These are phyloP conservation scores for Crocidura indochinensis DNA, from an alignment of 2,797 vertebrate genomes.

Conservation along the genomic window DNA sequence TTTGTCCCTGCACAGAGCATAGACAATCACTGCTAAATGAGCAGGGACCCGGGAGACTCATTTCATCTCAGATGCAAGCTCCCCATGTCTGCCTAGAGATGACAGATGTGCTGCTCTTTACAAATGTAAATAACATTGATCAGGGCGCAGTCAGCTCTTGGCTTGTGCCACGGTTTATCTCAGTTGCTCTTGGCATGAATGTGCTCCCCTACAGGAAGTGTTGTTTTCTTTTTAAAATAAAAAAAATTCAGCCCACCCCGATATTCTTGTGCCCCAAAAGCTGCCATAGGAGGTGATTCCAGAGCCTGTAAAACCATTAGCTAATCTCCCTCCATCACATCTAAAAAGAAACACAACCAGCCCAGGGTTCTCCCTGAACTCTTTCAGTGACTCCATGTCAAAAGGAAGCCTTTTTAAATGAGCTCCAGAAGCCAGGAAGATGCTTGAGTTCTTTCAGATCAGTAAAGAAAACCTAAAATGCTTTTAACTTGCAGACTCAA, in stretches of 20 bases:
- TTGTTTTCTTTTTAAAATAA: background rate
- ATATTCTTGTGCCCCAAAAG: slow-evolving; percentile 40
- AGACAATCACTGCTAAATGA: background rate
- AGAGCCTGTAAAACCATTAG: background rate
- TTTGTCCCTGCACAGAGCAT: slow-evolving; percentile 4
- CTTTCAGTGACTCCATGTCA: slow-evolving; percentile 34
- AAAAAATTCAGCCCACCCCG: background rate
- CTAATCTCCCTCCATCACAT: slow-evolving; percentile 45
- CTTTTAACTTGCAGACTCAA: slow-evolving; percentile 79
- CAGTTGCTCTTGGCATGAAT: background rate
- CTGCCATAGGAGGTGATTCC: background rate
- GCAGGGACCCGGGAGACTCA: background rate
- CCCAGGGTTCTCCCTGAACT: slow-evolving; percentile 34
- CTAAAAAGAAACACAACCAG: slow-evolving; percentile 57
- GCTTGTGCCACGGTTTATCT: slow-evolving; percentile 10
- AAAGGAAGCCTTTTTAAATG: slow-evolving; percentile 62
- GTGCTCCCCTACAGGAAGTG: background rate
- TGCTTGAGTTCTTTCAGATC: slow-evolving; percentile 72
- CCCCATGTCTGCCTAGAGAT: background rate
- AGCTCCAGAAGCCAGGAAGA: slow-evolving; percentile 47
- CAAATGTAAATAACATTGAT: slow-evolving; percentile 29
- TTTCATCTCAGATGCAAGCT: slow-evolving; percentile 10
- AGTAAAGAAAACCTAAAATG: slow-evolving; percentile 71
- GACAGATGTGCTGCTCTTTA: slow-evolving; percentile 6
- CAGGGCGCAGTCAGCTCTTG: background rate